Conservation (phyloP, 2,113 vertebrate species). For the Salvelinus namaycush region DNA sequence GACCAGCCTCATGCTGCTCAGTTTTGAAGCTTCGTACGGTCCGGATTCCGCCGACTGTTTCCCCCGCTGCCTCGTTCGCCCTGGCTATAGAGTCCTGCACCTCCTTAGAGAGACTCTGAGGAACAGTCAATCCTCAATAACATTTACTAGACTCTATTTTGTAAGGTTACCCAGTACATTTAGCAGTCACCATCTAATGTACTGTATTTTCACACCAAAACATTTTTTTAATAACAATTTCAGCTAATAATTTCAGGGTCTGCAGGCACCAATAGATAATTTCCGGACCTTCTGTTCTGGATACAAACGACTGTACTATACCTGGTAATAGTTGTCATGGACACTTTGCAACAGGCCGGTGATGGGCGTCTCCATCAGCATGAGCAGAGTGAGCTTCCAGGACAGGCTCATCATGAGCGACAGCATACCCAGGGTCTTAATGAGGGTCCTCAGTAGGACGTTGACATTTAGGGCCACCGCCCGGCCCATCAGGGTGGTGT, state of each 20-base stretch:
- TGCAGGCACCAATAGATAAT: no score
- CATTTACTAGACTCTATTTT: background rate
- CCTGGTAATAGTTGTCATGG: slow-evolving; percentile 75
- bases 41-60: slow-evolving; percentile 73
- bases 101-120: slow-evolving; percentile 56
- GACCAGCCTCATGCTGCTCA: slow-evolving; percentile 67
- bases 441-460: slow-evolving; percentile 75
- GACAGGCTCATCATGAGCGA: slow-evolving; percentile 80
- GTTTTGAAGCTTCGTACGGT: slow-evolving; percentile 79
- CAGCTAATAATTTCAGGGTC: no score
- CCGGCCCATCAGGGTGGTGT: slow-evolving; percentile 74
- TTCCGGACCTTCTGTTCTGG: no score
- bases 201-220: no score
- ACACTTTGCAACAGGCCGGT: slow-evolving; percentile 68
- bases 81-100: slow-evolving; percentile 78
- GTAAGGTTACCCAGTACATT: background rate
- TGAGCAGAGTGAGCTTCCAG: slow-evolving; percentile 79
- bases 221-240: no score
- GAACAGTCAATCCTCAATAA: no score
- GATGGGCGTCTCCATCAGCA: slow-evolving; percentile 75
- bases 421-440: slow-evolving; percentile 76
- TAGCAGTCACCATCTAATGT: no score
- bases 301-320: slow-evolving; percentile 33
- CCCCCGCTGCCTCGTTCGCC: slow-evolving; percentile 73
- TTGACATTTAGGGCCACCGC: slow-evolving; percentile 80